A percentile compares a stretch with the other conserved stretches of the same genome.
These are phyloP conservation scores for Hypocryptadius cinnamomeus DNA, from an alignment of 2,113 vertebrate species.

Conservation along the genomic window DNA sequence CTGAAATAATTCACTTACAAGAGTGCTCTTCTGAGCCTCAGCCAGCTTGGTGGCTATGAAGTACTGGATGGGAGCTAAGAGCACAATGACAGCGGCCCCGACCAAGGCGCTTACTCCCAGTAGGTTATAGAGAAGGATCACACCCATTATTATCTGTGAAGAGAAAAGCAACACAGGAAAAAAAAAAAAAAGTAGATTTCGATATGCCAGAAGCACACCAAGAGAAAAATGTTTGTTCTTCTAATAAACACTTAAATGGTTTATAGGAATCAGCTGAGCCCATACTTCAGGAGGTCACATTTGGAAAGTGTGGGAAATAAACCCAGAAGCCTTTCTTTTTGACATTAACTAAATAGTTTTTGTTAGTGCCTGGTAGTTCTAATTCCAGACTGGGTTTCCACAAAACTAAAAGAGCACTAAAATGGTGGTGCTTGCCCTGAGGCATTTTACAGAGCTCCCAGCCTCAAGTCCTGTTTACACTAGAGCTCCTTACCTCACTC, in stretches of 20 bases:
- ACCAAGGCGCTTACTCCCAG: conserved; percentile 84
- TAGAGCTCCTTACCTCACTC: not conserved
- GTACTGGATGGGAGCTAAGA: conserved; percentile 92
- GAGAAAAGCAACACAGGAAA: not conserved
- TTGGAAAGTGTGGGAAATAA: conserved; percentile 23
- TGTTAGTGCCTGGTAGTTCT: not conserved
- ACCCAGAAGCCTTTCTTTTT: not conserved
- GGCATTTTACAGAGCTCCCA: not conserved
- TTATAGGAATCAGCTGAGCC: not conserved
- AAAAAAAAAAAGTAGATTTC: not conserved
- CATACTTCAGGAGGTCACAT: not conserved
- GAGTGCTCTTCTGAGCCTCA: conserved; percentile 90
- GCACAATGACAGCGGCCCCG: conserved; percentile 87
- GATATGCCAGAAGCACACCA: not conserved
- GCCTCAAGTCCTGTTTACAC: not conserved
- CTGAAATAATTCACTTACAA: conserved; percentile 73
- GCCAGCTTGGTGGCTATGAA: conserved; percentile 95
- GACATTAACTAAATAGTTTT: not conserved
- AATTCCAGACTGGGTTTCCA: not conserved
- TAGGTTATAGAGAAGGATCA: conserved; percentile 88
- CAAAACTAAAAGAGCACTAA: not conserved
- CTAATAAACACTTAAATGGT: not conserved
- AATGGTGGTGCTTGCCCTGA: not conserved
- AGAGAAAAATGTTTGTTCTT: not conserved
- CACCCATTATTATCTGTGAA: conserved; percentile 95